Evolutionary conservation across 2,888 invertebrate genomes (phyloP), one percentile per base, ranked within the genome.

Genomic region (Carabus problematicus): DNA sequence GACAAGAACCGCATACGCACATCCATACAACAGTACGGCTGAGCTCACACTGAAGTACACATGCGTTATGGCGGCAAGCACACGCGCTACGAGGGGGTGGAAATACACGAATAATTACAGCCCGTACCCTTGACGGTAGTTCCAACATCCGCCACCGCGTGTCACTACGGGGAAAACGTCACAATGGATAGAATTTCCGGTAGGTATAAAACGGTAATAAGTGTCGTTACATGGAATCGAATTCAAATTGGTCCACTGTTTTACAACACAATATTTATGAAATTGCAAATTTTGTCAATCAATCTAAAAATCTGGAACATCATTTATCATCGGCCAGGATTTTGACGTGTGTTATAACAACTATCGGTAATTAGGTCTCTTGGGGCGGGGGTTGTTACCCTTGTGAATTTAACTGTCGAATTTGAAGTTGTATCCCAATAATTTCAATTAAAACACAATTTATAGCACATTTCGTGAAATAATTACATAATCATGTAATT

Each of bases 71-170:
- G n/a, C 47, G 52, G 19, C 52, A 11, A 45, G 14, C 45, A 14
- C 42, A 8, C 8, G 42, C 9, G 49, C 49, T 49, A n/a, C 6
- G 29, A 52, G 52, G n/a, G 47, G 58, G 59, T 66, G 8, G 56
- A 59, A 66, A 66, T 66, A 49, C 58, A 66, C 43, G 6, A 3
- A 29, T 64, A 43, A 58, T 58, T 49, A 58, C 55, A 45, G 64
- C 66, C 47, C 40, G 58, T 29, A 66, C 66, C 66, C 66, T 42
- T 58, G 11, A 40, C 64, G 42, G 42, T 18, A 12, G 7, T 18
- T 54, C 43, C 56, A 29, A 29, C 64, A 6, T 45, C 3, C 16
- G 8, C 45, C 55, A 18, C 43, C 18, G 62, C 7, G 19, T 54
- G 16, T 45, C 49, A 39, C 49, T 47, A 62, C 49, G 62, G 40